A percentile compares a stretch with the other conserved stretches of the same genome.
phyloP scores from a whole-genome alignment of 2,797 vertebrate genomes.

The Hippopotamyrus pictus region DNA sequence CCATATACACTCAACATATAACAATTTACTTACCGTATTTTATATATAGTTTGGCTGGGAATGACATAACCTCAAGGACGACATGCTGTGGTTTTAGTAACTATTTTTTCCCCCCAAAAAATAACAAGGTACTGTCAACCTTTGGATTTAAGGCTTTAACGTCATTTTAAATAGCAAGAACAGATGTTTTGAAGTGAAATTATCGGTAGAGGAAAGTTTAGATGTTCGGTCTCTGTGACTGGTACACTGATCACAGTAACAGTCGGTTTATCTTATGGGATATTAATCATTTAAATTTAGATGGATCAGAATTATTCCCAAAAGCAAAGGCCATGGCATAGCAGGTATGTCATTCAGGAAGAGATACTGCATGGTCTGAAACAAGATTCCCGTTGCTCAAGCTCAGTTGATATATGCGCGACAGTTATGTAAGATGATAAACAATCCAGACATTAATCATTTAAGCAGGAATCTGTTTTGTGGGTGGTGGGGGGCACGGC shows the following conservation, averaged over 20 bases:
- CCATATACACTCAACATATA: neutral
- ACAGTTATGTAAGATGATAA: neutral
- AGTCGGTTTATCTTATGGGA: neutral
- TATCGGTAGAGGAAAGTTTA: neutral
- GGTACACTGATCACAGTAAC: neutral
- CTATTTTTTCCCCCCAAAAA: neutral
- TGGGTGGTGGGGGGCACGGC: neutral
- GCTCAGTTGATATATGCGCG: neutral
- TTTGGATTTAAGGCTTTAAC: neutral
- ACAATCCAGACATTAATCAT: neutral
- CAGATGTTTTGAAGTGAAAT: neutral
- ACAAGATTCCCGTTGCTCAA: neutral
- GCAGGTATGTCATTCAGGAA: neutral
- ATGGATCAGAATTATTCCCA: neutral
- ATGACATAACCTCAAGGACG: neutral
- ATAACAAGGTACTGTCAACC: neutral
- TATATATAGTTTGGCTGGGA: neutral
- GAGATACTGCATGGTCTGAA: neutral
- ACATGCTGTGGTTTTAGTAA: neutral
- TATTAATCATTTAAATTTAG: neutral
- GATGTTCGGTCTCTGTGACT: neutral
- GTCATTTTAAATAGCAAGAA: neutral
- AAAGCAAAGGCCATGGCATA: neutral
- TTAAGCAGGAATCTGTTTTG: neutral
- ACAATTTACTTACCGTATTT: neutral